Percentiles rank a stretch among this genome's conserved stretches.
These are phyloP conservation scores for Lutjanus argentimaculatus DNA, from an alignment of 2,797 vertebrate species.

Conservation along the genomic window DNA sequence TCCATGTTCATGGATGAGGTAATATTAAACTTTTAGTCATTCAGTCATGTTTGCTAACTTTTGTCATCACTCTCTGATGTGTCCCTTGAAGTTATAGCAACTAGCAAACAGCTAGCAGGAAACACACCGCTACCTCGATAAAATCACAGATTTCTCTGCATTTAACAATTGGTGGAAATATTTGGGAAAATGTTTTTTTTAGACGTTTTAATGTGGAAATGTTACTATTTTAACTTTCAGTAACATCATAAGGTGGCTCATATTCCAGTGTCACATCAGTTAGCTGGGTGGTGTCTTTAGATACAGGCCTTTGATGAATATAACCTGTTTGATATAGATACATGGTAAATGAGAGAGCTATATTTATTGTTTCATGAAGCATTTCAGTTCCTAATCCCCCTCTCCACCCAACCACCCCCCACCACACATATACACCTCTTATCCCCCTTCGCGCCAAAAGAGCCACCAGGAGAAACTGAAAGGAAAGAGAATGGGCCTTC, in stretches of 20 bases:
- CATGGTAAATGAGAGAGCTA: conserved; percentile 38
- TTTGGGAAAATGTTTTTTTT: too few relatives aligned
- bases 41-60: too few relatives aligned
- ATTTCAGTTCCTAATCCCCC: conserved; percentile 65
- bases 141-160: too few relatives aligned
- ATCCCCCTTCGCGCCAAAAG: conserved; percentile 78
- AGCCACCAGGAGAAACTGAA: conserved; percentile 73
- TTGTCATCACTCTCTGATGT: too few relatives aligned
- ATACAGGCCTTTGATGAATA: conserved; percentile 4
- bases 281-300: neutral
- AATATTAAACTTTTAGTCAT: too few relatives aligned
- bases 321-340: conserved; percentile 40
- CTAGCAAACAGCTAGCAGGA: too few relatives aligned
- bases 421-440: conserved; percentile 47
- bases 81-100: too few relatives aligned
- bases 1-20: too few relatives aligned
- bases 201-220: neutral
- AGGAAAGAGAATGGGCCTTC: conserved; percentile 75
- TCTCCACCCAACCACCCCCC: conserved; percentile 42
- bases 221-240: neutral
- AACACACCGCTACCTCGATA: too few relatives aligned
- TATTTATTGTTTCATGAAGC: conserved; percentile 63
- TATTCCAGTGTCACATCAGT: neutral
- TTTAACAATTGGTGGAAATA: too few relatives aligned
- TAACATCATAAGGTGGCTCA: neutral